Base-by-base conservation (phyloP, 2,797 vertebrate species). In the Sphaeramia orbicularis region DNA sequence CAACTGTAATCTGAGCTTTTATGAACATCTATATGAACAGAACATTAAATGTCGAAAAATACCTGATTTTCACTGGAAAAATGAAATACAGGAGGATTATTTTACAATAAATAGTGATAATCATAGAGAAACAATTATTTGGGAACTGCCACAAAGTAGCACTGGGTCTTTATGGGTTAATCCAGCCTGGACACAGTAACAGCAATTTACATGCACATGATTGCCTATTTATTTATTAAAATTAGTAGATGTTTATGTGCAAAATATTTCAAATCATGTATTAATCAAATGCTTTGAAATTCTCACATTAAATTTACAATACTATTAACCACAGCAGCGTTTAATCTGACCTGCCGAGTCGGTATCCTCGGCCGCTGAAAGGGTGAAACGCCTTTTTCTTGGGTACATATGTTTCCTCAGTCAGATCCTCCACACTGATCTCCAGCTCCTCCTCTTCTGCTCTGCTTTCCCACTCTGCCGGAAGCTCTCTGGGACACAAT, bases 401-500 rank as follows among this genome's bases (percentile, higher is more conserved):
- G 0, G 92, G 93, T 13, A 94, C 69, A 65, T 96, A 97, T 0
- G 94, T 86, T 77, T 96, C 94, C 67, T 96, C 93, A 4, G 96
- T 98, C 89, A 97, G 94, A 65, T 98, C 97, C 88, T 99, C 95
- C 67, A 98, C 95, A 58, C 94, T 97, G 80, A 99, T 95, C 55
- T 97, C 95, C 60, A 99, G 86, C 65, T 99, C 97, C 19, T 99
- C 95, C 78, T 97, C 96, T 65, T 96, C 94, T 55, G 95, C 96
- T 68, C 91, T 67, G 82, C 94, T 95, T 66, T 87, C 95, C 73
- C 97, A 93, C 76, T 99, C 98, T 24, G 89, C 70, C 24, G 97
- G 97, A 49, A 99, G 89, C 77, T 98, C 97, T 86, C 97, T 99
- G 91, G 16, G 69, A 81, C 67, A 71, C 49, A 75, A 51, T 49